Conservation (phyloP, 2,888 invertebrate species). For the Platycnemis pennipes region DNA sequence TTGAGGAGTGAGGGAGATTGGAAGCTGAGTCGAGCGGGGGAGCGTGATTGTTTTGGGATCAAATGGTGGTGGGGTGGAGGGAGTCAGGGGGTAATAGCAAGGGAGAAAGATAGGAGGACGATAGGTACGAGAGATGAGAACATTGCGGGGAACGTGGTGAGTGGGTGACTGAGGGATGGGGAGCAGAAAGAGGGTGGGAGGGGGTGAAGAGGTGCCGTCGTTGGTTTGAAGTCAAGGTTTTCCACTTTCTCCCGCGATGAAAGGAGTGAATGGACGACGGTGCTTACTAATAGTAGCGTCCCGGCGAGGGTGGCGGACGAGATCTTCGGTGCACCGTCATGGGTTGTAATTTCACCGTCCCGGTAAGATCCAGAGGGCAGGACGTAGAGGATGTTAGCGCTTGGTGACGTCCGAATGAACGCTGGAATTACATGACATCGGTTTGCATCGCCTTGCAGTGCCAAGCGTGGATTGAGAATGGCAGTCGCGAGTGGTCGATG, state of each 20-base stretch:
- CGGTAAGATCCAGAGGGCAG: too few species aligned
- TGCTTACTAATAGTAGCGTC: neutral
- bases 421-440: too few species aligned
- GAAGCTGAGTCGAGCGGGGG: neutral
- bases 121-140: neutral
- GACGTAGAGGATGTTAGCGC: too few species aligned
- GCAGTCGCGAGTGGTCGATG: too few species aligned
- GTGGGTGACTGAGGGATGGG: neutral
- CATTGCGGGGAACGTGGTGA: neutral
- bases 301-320: neutral
- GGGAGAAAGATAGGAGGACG: neutral
- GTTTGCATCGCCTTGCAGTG: too few species aligned
- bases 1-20: neutral
- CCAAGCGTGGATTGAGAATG: too few species aligned
- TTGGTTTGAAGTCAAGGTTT: conserved; percentile 62
- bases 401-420: too few species aligned
- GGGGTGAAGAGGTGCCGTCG: neutral
- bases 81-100: neutral
- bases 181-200: neutral
- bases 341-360: neutral
- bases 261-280: conserved; percentile 23
- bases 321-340: neutral
- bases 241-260: conserved; percentile 59
- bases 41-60: neutral
- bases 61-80: neutral